These are phyloP conservation scores for Eulacestoma nigropectus DNA, from an alignment of 2,113 vertebrate species.

Conservation along the genomic window DNA sequence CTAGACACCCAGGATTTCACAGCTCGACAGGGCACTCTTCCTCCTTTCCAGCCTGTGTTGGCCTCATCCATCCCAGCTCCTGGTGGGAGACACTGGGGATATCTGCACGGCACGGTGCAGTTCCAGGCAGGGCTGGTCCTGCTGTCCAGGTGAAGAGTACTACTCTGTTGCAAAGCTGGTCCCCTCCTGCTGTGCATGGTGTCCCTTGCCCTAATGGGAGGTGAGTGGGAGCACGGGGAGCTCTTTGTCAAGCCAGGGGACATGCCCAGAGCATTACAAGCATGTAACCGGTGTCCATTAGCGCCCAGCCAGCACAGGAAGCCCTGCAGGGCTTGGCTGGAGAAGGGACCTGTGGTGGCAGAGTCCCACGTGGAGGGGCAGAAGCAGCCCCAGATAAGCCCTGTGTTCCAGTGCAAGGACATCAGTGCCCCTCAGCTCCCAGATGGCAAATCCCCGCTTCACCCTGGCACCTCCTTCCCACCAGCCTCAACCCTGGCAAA, in stretches of 20 bases:
- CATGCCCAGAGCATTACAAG: not conserved
- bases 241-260: not conserved
- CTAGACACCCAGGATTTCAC: not conserved
- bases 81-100: no score
- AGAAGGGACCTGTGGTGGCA: not conserved
- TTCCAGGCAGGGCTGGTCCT: not conserved
- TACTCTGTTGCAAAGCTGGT: not conserved
- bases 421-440: not conserved
- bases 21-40: not conserved
- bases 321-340: not conserved
- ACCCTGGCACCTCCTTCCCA: not conserved
- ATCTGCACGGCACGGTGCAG: not conserved
- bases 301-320: not conserved
- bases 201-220: not conserved
- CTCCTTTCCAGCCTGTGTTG: not conserved
- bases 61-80: not conserved
- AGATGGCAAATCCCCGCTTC: not conserved
- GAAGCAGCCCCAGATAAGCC: not conserved
- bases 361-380: not conserved
- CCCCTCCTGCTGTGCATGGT: rapidly evolving
- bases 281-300: not conserved
- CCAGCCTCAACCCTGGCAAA: slow-evolving; percentile 1
- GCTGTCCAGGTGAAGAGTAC: not conserved
- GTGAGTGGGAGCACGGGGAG: not conserved
- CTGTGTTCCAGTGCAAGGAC: not conserved